A percentile compares a stretch with the other conserved stretches of the same genome.
phyloP scores from a whole-genome alignment of 92 coral and sea anemone species.

The Metridium senile region DNA sequence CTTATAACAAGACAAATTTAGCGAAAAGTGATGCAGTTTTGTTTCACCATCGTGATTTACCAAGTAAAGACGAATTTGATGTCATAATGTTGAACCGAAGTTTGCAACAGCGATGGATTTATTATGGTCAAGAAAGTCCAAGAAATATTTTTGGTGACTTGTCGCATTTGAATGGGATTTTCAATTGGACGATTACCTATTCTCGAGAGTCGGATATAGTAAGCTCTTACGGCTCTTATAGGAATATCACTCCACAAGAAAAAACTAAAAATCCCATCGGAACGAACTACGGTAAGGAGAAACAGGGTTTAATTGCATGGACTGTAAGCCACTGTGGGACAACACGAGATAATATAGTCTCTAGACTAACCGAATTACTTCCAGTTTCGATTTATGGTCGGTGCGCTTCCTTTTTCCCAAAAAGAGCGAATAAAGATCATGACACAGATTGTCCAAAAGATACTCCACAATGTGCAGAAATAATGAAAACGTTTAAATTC shows the following conservation, averaged over 20 bases:
- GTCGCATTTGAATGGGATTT: constrained; percentile 11
- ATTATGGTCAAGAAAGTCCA: constrained; percentile 20
- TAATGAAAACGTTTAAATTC: constrained; percentile 69
- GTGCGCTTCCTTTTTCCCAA: background rate
- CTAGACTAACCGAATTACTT: background rate
- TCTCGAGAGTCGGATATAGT: constrained; percentile 24
- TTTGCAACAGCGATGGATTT: constrained; percentile 23
- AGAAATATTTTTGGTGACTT: background rate
- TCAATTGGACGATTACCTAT: constrained; percentile 40
- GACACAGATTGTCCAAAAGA: background rate
- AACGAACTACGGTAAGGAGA: background rate
- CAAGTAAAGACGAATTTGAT: background rate
- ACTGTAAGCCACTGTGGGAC: background rate
- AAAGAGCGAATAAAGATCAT: background rate
- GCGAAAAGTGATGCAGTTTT: constrained; percentile 16
- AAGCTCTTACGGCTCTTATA: constrained; percentile 16
- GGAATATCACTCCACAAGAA: background rate
- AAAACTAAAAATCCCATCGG: background rate
- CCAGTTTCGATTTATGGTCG: background rate
- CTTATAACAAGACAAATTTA: constrained; percentile 16
- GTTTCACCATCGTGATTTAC: constrained; percentile 33
- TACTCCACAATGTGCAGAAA: constrained; percentile 23
- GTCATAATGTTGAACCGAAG: background rate
- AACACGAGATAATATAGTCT: background rate
- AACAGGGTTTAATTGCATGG: background rate